These are phyloP conservation scores for Apteryx mantelli DNA, from an alignment of 2,113 vertebrate genomes.

Conservation along the genomic window DNA sequence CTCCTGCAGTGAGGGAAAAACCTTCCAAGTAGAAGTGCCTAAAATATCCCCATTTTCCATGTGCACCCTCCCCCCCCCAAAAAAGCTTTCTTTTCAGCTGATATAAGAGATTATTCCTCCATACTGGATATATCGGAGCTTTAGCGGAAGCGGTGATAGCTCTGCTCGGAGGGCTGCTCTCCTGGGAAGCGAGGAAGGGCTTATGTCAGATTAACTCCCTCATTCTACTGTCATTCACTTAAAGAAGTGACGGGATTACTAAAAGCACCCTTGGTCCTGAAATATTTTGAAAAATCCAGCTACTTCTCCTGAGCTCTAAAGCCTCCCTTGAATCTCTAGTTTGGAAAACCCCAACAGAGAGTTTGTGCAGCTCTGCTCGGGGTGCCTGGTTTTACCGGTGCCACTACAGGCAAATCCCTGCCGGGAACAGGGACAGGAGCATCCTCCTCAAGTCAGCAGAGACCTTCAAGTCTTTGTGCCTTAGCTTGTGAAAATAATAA, in stretches of 20 bases:
- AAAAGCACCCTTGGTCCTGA: not conserved
- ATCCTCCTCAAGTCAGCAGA: accelerated
- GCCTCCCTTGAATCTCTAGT: no score
- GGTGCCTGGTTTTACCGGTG: not conserved
- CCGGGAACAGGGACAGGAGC: not conserved
- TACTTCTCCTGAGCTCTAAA: not conserved
- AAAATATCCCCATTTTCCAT: not conserved
- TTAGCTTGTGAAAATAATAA: not conserved
- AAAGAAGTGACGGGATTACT: not conserved
- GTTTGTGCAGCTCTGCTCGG: not conserved
- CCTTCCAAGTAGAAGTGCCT: not conserved
- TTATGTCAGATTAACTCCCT: not conserved
- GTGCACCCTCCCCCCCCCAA: not conserved
- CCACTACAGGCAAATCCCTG: not conserved
- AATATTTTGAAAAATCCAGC: not conserved
- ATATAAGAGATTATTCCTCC: not conserved
- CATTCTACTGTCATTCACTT: not conserved
- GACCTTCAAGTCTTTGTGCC: not conserved
- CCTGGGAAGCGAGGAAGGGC: not conserved
- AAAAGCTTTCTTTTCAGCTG: not conserved
- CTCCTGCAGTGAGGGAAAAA: not conserved
- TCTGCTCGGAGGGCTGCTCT: not conserved
- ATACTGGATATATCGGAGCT: accelerated
- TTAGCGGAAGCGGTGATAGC: not conserved
- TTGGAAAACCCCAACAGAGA: not conserved